Evolutionary conservation across 2,797 vertebrate genomes (phyloP).

Genomic region (Eulemur coronatus): DNA sequence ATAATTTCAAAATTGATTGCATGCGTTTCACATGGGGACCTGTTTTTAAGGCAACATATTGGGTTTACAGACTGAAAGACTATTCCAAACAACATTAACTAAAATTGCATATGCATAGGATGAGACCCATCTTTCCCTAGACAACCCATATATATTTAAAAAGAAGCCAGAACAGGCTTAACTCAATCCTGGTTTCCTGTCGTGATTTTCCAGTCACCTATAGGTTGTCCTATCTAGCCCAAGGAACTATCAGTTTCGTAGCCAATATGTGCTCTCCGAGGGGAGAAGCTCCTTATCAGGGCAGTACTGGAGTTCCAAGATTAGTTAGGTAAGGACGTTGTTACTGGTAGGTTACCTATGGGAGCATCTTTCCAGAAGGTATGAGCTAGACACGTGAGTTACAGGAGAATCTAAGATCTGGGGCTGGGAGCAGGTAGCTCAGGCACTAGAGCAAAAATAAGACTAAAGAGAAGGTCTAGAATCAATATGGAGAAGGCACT

Average conservation of each 20-base stretch:
- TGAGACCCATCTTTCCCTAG: background rate
- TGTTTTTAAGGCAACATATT: slow-evolving; percentile 71
- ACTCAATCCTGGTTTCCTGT: background rate
- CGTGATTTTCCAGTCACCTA: background rate
- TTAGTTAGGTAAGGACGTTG: background rate
- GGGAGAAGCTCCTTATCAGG: background rate
- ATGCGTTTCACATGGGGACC: slow-evolving; percentile 50
- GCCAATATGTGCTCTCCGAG: background rate
- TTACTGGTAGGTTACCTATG: background rate
- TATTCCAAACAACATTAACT: slow-evolving; percentile 39
- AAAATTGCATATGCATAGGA: slow-evolving; percentile 31
- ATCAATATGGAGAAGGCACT: background rate
- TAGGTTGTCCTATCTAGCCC: background rate
- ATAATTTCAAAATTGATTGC: slow-evolving; percentile 64
- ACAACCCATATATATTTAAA: background rate
- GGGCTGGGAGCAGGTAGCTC: background rate
- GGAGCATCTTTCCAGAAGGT: background rate
- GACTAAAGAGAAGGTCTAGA: background rate
- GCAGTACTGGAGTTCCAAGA: background rate
- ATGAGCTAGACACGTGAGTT: background rate
- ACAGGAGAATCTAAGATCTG: background rate
- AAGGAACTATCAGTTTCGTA: background rate
- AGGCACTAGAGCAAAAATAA: background rate
- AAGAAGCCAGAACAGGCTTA: background rate
- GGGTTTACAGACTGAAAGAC: slow-evolving; percentile 53